A percentile compares a stretch with the other conserved stretches of the same genome.
Evolutionary conservation across 2,888 invertebrate genomes (phyloP).

Genomic region (Polietes domitor): DNA sequence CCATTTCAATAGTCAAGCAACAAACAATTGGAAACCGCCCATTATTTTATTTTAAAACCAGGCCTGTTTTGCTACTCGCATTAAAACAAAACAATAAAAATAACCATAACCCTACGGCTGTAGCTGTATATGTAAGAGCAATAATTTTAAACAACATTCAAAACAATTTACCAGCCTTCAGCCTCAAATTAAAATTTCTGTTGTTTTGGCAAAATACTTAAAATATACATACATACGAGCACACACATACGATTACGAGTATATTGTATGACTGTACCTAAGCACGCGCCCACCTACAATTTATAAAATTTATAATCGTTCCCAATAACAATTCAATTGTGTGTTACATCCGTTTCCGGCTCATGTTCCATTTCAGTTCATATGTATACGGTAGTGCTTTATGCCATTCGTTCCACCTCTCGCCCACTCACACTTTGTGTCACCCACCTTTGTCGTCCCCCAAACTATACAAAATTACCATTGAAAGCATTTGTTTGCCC

Average conservation of each 20-base stretch:
- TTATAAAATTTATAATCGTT: conserved; percentile 22
- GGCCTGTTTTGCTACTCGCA: no score
- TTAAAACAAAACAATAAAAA: no score
- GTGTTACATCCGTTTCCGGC: conserved; percentile 46
- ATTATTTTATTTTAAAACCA: no score
- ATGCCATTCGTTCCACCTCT: no score
- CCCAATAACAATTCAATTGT: conserved; percentile 34
- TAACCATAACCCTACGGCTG: no score
- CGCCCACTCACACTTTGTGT: background rate
- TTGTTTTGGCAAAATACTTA: background rate
- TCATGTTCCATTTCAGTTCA: background rate
- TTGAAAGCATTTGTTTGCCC: background rate
- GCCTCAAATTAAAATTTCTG: background rate
- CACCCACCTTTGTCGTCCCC: no score
- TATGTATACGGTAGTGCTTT: background rate
- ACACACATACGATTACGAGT: background rate
- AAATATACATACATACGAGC: background rate
- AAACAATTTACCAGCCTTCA: no score
- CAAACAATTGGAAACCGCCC: no score
- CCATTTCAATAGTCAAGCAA: no score
- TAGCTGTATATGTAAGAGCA: no score
- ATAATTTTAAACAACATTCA: no score
- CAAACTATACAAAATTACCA: background rate
- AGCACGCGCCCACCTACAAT: background rate
- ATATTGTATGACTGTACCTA: no score